Percentiles rank a stretch among this genome's conserved stretches.
These are phyloP conservation scores for Ambastaia sidthimunki DNA, from an alignment of 2,797 vertebrate genomes.

Conservation along the genomic window DNA sequence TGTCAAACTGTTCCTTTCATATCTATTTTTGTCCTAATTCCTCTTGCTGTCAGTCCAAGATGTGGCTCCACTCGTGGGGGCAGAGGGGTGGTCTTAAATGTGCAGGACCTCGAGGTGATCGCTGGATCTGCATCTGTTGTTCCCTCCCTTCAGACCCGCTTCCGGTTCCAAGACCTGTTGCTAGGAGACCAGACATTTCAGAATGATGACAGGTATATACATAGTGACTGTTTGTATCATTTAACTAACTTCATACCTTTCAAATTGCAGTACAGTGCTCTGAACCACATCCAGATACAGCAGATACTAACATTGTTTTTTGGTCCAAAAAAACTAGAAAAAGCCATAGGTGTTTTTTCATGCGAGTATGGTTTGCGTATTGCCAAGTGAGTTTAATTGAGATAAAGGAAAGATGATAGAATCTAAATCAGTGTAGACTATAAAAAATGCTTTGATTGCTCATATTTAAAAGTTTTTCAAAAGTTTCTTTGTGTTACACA, in stretches of 20 bases:
- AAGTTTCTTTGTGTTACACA: too few species aligned
- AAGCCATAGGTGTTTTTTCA: too few species aligned
- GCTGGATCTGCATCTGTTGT: conserved; percentile 82
- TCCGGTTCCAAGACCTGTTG: conserved; percentile 91
- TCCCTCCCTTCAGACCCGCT: conserved; percentile 86
- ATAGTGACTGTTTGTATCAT: neutral
- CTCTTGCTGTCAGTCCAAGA: conserved; percentile 48
- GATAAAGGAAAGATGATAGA: too few species aligned
- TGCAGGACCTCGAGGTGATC: conserved; percentile 80
- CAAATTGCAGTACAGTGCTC: neutral
- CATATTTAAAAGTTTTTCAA: neutral
- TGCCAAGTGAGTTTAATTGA: too few species aligned
- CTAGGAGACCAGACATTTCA: conserved; percentile 89
- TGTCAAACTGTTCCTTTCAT: neutral
- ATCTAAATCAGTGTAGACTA: too few species aligned
- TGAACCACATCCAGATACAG: neutral
- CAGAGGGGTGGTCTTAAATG: conserved; percentile 80
- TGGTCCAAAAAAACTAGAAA: too few species aligned
- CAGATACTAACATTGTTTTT: too few species aligned
- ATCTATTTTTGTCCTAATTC: conserved; percentile 44
- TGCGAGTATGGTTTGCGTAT: too few species aligned
- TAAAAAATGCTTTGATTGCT: too few species aligned
- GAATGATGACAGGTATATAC: conserved; percentile 88
- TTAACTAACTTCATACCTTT: neutral
- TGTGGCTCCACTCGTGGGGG: conserved; percentile 56